Evolutionary conservation across 1,140 invertebrate genomes (phyloP), one percentile per base, ranked within the genome.

Genomic region (Hestina assimilis): DNA sequence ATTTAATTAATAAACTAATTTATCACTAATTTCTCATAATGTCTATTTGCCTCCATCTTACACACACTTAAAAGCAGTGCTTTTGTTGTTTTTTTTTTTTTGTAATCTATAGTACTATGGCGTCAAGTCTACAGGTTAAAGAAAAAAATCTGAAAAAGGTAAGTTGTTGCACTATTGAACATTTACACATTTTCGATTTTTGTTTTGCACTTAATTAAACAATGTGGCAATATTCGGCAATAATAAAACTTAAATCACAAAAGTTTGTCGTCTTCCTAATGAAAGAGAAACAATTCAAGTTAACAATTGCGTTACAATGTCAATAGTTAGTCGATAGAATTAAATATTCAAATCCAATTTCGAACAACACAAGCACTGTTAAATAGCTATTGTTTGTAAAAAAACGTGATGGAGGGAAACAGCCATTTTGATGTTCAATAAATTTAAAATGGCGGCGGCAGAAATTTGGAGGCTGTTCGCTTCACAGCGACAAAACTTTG

Each of bases 381-480:
- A n/a, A 45, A 41, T 21, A 23, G 45, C 28, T 52, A 26, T 42
- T 56, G 17, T 54, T 45, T 57, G 31, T 45, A 43, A 52, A n/a
- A n/a, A 51, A 45, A 55, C 23, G 45, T 24, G 47, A 58, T 48
- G 14, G 52, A 48, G 46, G 33, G 38, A 61, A 67, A 70, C 59
- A 61, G 64, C 59, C 64, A 61, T 53, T 55, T 54, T 55, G 17
- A 63, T 47, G 20, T 19, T 29, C 70, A 63, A 58, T 70, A 69
- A 69, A 60, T 50, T 66, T 63, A 76, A 80, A 83, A 85, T 85
- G 82, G 75, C 75, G 79, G 81, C 78, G 85, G 87, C 84, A 87
- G 84, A 84, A 89, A 88, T 89, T 91, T 91, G 91, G 90, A 91
- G 91, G 91, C 91, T 92, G 91, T 92, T 91, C 90, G 90, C 82